Base-by-base conservation (phyloP, 1,140 invertebrate genomes). In the Branchinecta lindahli region DNA sequence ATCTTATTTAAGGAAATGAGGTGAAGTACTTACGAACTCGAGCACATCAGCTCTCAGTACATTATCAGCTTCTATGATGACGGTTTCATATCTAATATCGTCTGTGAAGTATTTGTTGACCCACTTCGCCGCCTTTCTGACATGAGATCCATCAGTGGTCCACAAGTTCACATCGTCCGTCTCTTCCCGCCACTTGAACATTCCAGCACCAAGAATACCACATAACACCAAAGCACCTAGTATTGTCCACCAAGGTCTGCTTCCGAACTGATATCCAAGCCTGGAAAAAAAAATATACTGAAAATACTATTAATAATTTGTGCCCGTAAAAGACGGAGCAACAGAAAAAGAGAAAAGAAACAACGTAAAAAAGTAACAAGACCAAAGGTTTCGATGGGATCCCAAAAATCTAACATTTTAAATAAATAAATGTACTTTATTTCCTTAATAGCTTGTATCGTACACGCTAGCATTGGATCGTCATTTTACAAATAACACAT, bases 1-100 rank as follows among this genome's bases (percentile, higher is more conserved):
- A 33, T 33, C 33, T 33, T 33, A 33, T 33, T 33, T 33, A 33
- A 33, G 33, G 5, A 33, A 33, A 33, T 33, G 33, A 20, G 66
- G 20, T 5, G 65, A 46, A 70, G 46, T 18, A 66, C 74, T 75
- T 77, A 82, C 81, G 76, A 76, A 73, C 72, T 75, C 72, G 66
- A 82, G 74, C 65, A 82, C 76, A 73, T 79, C 73, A 7, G 78
- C 78, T 10, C 78, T 75, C 52, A 82, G 72, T 15, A 82, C 74
- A 71, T 82, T 81, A 18, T 80, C 78, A 0, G 80, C 80, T 9
- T 75, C 78, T n/a, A 82, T 69, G 69, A 82, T 78, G 68, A 81
- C 77, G 73, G 76, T 79, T 70, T 81, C 79, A 71, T 78, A 80
- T 72, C 77, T 76, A 61, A 80, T 74, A 71, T 80, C 78, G 70